These are phyloP conservation scores for Cynopterus sphinx DNA, from an alignment of 2,797 vertebrate genomes.

Conservation along the genomic window DNA sequence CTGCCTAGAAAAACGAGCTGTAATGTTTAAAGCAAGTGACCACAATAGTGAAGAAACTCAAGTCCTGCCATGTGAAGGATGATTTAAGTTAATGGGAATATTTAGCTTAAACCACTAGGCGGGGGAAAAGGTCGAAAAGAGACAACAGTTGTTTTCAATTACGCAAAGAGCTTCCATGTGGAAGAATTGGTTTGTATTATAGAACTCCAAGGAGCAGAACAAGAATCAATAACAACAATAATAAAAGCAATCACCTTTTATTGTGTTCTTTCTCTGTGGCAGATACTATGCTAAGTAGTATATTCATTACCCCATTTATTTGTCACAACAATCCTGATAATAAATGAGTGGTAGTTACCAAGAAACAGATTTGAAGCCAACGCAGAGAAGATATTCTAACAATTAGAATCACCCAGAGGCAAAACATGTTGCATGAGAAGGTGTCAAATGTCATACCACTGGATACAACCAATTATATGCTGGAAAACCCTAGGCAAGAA, in stretches of 20 bases:
- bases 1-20: background rate
- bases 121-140: background rate
- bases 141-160: background rate
- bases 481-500: background rate
- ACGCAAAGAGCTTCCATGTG: background rate
- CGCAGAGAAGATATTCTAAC: background rate
- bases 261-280: background rate
- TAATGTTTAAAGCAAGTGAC: background rate
- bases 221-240: background rate
- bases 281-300: background rate
- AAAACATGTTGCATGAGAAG: background rate
- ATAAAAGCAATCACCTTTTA: background rate
- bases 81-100: background rate
- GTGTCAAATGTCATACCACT: background rate
- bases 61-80: background rate
- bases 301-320: background rate
- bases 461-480: background rate
- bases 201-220: background rate
- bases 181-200: background rate
- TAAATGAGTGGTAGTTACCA: background rate
- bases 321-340: background rate
- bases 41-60: background rate
- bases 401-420: background rate
- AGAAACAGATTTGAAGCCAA: slow-evolving; percentile 21
- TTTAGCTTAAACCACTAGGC: slow-evolving; percentile 21